Evolutionary conservation across 1,140 invertebrate genomes (phyloP).

Genomic region (Eueides isabella): DNA sequence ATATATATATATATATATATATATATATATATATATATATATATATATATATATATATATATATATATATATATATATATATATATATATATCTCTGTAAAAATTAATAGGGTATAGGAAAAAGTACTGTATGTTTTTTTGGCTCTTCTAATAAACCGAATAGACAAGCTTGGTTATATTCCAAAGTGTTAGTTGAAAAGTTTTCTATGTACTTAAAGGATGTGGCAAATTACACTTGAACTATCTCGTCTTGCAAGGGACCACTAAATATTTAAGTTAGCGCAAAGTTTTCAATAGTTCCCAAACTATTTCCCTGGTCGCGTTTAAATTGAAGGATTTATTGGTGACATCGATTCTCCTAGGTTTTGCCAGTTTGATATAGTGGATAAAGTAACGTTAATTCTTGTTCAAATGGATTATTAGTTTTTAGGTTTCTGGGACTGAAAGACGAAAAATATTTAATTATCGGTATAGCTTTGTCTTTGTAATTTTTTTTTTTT

Average conservation of each 20-base stretch:
- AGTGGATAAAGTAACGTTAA: conserved; percentile 26
- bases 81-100: too few relatives aligned
- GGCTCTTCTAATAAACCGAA: neutral
- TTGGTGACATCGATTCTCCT: conserved; percentile 34
- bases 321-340: conserved; percentile 32
- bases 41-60: too few relatives aligned
- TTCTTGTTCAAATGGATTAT: conserved; percentile 12
- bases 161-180: neutral
- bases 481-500: too few relatives aligned
- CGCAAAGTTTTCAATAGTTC: conserved; percentile 38
- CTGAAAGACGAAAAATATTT: neutral
- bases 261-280: conserved; percentile 30
- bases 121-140: too few relatives aligned
- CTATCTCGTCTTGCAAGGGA: conserved; percentile 26
- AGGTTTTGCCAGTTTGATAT: conserved; percentile 35
- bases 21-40: too few relatives aligned
- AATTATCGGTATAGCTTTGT: too few relatives aligned
- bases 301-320: conserved; percentile 32
- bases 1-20: too few relatives aligned
- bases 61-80: too few relatives aligned
- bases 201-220: conserved; percentile 6
- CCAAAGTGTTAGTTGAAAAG: neutral
- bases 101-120: too few relatives aligned
- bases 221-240: conserved; percentile 16
- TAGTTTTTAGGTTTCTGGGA: neutral